These are phyloP conservation scores for Sparidentex hasta DNA, from an alignment of 2,797 vertebrate species.

Conservation along the genomic window DNA sequence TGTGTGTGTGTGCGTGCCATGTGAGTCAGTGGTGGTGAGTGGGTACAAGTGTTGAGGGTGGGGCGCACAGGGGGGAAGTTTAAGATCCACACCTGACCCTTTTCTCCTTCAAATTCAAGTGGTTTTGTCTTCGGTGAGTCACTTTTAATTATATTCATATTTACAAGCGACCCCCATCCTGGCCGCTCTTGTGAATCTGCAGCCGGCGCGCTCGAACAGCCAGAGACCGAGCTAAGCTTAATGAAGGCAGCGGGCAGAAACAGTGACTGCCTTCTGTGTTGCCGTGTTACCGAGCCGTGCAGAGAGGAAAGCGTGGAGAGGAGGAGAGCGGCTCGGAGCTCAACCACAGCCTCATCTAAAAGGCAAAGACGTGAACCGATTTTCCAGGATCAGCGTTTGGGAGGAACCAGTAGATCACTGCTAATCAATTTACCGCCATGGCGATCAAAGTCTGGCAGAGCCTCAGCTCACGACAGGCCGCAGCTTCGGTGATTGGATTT, in stretches of 20 bases:
- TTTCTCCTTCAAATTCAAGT: slow-evolving; percentile 65
- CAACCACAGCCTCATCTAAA: slow-evolving; percentile 50
- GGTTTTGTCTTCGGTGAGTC: slow-evolving; percentile 54
- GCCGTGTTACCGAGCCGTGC: slow-evolving; percentile 41
- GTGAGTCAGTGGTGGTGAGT: slow-evolving; percentile 18
- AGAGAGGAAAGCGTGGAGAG: slow-evolving; percentile 17
- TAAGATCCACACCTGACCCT: slow-evolving; percentile 45
- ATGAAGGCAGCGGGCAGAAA: slow-evolving; percentile 54
- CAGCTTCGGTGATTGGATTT: slow-evolving; percentile 74
- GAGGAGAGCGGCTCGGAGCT: slow-evolving; percentile 21
- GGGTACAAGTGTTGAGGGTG: slow-evolving; percentile 10
- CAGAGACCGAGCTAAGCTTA: slow-evolving; percentile 45
- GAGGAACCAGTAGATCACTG: slow-evolving; percentile 68
- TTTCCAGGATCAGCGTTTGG: slow-evolving; percentile 75
- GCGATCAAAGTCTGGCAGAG: slow-evolving; percentile 72
- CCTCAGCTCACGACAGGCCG: slow-evolving; percentile 68
- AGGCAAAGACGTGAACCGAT: slow-evolving; percentile 45
- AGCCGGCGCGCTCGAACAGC: slow-evolving; percentile 29
- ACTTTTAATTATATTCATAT: slow-evolving; percentile 65
- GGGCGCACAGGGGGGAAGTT: slow-evolving; percentile 3
- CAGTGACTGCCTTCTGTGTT: slow-evolving; percentile 30
- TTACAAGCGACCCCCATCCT: slow-evolving; percentile 31
- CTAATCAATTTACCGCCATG: slow-evolving; percentile 78
- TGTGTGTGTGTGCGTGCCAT: neutral
- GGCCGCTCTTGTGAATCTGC: slow-evolving; percentile 43